Evolutionary conservation across 2,888 invertebrate genomes (phyloP), one percentile per base, ranked within the genome.

Genomic region (Volucella inflata): DNA sequence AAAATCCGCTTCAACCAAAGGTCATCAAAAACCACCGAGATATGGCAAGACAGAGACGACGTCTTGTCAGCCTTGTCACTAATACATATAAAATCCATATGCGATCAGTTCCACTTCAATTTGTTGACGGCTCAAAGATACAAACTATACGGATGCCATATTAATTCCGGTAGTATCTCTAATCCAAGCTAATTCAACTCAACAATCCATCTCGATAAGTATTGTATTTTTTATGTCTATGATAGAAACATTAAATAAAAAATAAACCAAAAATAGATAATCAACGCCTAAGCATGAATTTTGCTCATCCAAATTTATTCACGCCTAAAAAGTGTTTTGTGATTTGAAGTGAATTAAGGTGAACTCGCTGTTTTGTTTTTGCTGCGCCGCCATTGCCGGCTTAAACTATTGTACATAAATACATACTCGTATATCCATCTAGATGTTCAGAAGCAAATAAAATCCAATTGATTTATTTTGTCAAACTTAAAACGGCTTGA

Each of bases 401-500:
- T 30, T 30, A 30, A 6, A 30, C 4, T 6, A n/a, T n/a, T n/a
- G n/a, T n/a, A n/a, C n/a, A n/a, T n/a, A n/a, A n/a, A n/a, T n/a
- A n/a, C n/a, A n/a, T n/a, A n/a, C n/a, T n/a, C n/a, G n/a, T n/a
- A 30, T 30, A 30, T 30, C 30, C 30, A 30, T 6, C 6, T 6
- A 30, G 30, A 30, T 30, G 6, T 6, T 30, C 30, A 30, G 6
- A 30, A 30, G 6, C 6, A 30, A 30, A 30, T 30, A 30, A 30
- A 21, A 30, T 6, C 30, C 6, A 30, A 30, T 30, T 30, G 30
- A 30, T 6, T 30, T 30, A 30, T 30, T 17, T 10, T 36, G 38
- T 30, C 30, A 65, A 40, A 12, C 48, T 9, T 8, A 67, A 36
- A 48, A 74, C 75, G 75, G 75, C 64, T 70, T 75, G 68, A 81